Base-by-base conservation (phyloP, 2,888 invertebrate species). In the Neoscelio sp. region DNA sequence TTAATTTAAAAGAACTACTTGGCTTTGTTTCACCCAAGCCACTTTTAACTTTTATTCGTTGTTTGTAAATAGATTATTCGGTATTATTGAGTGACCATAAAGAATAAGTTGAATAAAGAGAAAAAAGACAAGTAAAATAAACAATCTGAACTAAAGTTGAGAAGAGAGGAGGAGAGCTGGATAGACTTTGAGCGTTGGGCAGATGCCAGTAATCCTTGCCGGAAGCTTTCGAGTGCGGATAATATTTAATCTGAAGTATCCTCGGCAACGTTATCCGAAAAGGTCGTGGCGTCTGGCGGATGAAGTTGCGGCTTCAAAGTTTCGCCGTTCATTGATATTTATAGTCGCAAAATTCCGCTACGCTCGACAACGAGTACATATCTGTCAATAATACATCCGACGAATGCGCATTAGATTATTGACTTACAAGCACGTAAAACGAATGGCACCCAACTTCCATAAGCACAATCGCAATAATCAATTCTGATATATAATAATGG, bases 171-270 rank as follows among this genome's bases (percentile, higher is more conserved):
- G 44, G 7, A 42, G 67, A 28, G n/a, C n/a, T 12, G 23, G 13
- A 50, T 28, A 10, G 15, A 35, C 64, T 48, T 48, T 10, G 52
- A 26, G 40, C 50, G 35, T 73, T 78, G 78, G 78, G 78, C 60
- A 67, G 67, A 73, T 78, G 78, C 78, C 78, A 78, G 78, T 78
- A 62, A 71, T 71, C 78, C 67, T 78, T 73, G 67, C 54, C 62
- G 68, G 62, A 73, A 73, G 78, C 67, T 78, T 58, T 74, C 50
- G 64, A 78, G 68, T 48, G 50, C 64, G 68, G 78, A 78, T 78
- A 78, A 78, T 78, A 73, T 74, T 78, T 78, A 78, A 78, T 78
- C 78, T 74, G 40, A 68, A 78, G 74, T 70, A 70, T 78, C 68
- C 74, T 70, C 62, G 62, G 68, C 56, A 40, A 58, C 67, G 77